These are phyloP conservation scores for Epistrophella euchroma DNA, from an alignment of 2,888 invertebrate species.

Conservation along the genomic window DNA sequence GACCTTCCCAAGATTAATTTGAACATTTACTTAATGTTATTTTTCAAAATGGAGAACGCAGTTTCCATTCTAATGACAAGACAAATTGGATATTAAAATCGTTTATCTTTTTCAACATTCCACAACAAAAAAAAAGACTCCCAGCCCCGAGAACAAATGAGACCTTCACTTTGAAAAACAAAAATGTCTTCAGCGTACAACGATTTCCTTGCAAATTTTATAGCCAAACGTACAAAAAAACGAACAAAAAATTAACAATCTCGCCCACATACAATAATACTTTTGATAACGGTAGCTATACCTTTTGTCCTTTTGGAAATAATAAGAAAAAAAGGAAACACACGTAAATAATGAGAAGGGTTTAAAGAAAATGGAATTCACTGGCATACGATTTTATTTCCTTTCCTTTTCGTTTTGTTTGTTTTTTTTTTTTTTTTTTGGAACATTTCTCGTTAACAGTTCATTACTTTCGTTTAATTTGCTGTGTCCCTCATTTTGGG, in stretches of 20 bases:
- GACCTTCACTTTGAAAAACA: background rate
- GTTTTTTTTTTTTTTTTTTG: too few species aligned
- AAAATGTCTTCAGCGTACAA: background rate
- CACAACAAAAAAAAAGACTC: background rate
- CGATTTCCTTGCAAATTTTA: slow-evolving; percentile 9
- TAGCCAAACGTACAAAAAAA: background rate
- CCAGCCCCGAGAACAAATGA: background rate
- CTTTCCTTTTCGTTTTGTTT: too few species aligned
- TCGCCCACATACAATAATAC: background rate
- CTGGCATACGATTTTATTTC: slow-evolving; percentile 48
- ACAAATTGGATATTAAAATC: slow-evolving; percentile 34
- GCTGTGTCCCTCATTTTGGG: slow-evolving; percentile 32
- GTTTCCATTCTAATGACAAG: slow-evolving; percentile 5
- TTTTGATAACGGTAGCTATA: background rate
- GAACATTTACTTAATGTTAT: slow-evolving; percentile 1
- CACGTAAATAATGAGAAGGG: slow-evolving; percentile 35
- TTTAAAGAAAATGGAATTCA: slow-evolving; percentile 34
- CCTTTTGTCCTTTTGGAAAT: slow-evolving; percentile 19
- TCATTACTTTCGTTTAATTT: slow-evolving; percentile 69
- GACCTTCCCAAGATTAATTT: background rate
- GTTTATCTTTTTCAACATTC: slow-evolving; percentile 5
- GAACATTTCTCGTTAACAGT: slow-evolving; percentile 66
- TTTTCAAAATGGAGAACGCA: background rate
- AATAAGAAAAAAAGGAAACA: background rate
- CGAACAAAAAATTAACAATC: background rate